These are phyloP conservation scores for Oscheius onirici DNA, from an alignment of 2,888 invertebrate species.

Conservation along the genomic window DNA sequence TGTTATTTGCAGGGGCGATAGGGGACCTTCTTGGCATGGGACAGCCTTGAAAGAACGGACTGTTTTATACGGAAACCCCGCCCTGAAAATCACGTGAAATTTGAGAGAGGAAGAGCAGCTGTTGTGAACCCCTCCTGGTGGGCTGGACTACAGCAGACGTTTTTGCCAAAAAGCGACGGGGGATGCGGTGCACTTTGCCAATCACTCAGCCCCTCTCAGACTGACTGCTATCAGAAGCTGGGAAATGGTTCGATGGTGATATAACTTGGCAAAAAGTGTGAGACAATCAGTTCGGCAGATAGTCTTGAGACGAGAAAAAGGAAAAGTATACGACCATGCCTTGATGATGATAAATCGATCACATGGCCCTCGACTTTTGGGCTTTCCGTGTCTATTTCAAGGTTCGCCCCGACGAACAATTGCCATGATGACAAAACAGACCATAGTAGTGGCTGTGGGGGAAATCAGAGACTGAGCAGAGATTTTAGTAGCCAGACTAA, in stretches of 20 bases:
- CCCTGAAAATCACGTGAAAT: slow-evolving; percentile 28
- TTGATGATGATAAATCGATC: slow-evolving; percentile 20
- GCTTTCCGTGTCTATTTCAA: not conserved
- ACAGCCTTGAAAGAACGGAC: not conserved
- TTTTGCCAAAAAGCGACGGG: not conserved
- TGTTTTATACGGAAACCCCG: slow-evolving; percentile 6
- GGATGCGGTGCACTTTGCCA: not conserved
- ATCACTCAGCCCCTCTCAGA: not conserved
- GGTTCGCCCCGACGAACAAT: not conserved
- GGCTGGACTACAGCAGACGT: not conserved
- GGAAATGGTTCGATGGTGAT: slow-evolving; percentile 8
- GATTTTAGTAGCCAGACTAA: not conserved
- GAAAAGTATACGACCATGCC: not conserved
- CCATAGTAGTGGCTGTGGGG: too few relatives aligned
- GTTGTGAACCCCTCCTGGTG: not conserved
- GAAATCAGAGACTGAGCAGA: not conserved
- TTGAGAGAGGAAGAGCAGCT: slow-evolving; percentile 4
- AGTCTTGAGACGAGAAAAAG: not conserved
- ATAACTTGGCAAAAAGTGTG: not conserved
- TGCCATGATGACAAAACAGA: slow-evolving; percentile 9
- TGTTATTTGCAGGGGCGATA: slow-evolving; percentile 13
- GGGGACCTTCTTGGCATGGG: not conserved
- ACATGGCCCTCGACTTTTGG: not conserved
- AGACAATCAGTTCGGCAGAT: not conserved
- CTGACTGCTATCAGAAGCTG: not conserved